Base-by-base conservation (phyloP, 2,888 invertebrate species). In the Loripinus fragilis region DNA sequence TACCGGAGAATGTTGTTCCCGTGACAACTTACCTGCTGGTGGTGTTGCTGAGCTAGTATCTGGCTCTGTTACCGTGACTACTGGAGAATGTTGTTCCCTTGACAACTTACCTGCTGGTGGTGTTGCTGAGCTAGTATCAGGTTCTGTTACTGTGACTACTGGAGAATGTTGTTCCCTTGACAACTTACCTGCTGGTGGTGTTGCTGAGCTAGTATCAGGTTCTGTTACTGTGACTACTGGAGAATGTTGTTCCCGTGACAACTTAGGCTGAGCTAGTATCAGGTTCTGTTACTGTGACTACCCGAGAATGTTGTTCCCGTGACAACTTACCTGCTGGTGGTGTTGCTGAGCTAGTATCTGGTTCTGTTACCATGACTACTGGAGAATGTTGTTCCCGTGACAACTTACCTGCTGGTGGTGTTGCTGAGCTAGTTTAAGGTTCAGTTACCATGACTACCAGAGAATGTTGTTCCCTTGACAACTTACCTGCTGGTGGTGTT, bases 201-300 rank as follows among this genome's bases (percentile, higher is more conserved):
- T 91, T 68, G 91, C 90, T 48, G 92, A 92, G 70, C 94, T 94
- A 10, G 94, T 94, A 81, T 94, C 94, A 45, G 94, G 94, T 85
- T 94, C 94, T n/a, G 94, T 93, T 35, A 94, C 92, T 17, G 93
- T 92, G 77, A 94, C 91, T 69, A 89, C 90, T 17, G 92, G 88
- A 25, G 90, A 89, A n/a, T 81, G 74, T 23, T 86, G 80, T 75
- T 90, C 89, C 50, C 87, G 82, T 12, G 90, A 90, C 30, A 90
- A 90, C 50, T 87, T 79, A n/a, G n/a, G n/a, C n/a, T n/a, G 92
- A 92, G 69, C 94, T 94, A 8, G 94, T 94, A 81, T 94, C 94
- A 48, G 94, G 94, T 85, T 94, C 94, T n/a, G 94, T 93, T 33
- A 94, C 92, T 17, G 93, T 92, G 77, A 94, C 91, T 68, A 89